Evolutionary conservation across 30 jellyfish, hydroid and myxozoan genomes (phyloP).

Genomic region (Hydra vulgaris): DNA sequence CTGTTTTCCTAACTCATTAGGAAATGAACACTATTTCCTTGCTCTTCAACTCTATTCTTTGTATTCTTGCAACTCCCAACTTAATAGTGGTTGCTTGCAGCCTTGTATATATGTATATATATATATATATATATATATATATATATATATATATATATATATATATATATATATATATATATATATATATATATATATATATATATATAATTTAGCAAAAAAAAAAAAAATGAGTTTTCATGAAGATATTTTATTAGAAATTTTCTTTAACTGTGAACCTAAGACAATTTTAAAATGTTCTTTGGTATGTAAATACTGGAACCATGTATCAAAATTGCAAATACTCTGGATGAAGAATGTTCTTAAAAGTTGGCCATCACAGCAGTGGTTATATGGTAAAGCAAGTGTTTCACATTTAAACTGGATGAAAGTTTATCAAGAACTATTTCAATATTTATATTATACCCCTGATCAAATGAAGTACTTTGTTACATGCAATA

Average conservation of each 20-base stretch:
- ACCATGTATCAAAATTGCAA: slow-evolving; percentile 50
- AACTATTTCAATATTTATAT: slow-evolving; percentile 53
- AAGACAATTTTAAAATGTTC: slow-evolving; percentile 26
- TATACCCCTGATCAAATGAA: slow-evolving; percentile 95
- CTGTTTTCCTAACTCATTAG: too few relatives aligned
- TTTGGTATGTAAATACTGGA: slow-evolving; percentile 73
- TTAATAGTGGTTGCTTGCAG: too few relatives aligned
- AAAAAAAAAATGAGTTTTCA: slow-evolving; percentile 19
- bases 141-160: too few relatives aligned
- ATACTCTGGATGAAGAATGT: slow-evolving; percentile 68
- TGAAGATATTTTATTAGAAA: slow-evolving; percentile 57
- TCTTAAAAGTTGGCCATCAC: slow-evolving; percentile 82
- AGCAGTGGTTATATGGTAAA: slow-evolving; percentile 62
- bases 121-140: too few relatives aligned
- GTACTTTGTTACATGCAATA: slow-evolving; percentile 79
- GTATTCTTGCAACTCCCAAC: too few relatives aligned
- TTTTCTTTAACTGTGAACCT: slow-evolving; percentile 39
- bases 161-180: too few relatives aligned
- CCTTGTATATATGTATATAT: too few relatives aligned
- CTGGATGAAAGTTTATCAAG: slow-evolving; percentile 67
- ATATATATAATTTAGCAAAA: too few relatives aligned
- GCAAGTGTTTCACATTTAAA: slow-evolving; percentile 36
- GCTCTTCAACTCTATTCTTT: too few relatives aligned
- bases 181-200: too few relatives aligned
- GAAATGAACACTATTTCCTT: too few relatives aligned